Base-by-base conservation (phyloP, 2,797 vertebrate genomes). In the Typhlichthys subterraneus region DNA sequence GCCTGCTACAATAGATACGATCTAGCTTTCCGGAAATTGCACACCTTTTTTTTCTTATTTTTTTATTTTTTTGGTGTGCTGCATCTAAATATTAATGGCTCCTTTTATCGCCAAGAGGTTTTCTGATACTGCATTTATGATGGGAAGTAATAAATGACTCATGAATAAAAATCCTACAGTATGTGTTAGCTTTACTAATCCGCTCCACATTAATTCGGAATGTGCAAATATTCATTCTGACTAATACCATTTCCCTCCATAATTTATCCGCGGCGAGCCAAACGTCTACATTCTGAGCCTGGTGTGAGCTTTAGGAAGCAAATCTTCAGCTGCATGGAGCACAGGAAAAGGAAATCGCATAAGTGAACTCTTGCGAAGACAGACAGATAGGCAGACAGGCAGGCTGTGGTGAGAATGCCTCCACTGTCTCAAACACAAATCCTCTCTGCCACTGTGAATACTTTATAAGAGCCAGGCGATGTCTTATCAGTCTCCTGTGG, bases 171-270 rank as follows among this genome's bases (percentile, higher is more conserved):
- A 17, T 45, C 56, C 38, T 5, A 38, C 48, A 61, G 42, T 68
- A 48, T 64, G 59, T 69, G 75, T 70, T 75, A 60, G 67, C 62
- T 85, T 82, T 70, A 79, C 76, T 81, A 80, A 88, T 66, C 23
- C 33, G 66, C 63, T 81, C 59, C 62, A 38, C 48, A 68, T 10
- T 79, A 45, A 81, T 77, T 76, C 74, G 45, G 23, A 74, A 76
- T 68, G 76, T 83, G 76, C 62, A 82, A 84, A 87, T 75, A 79
- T 70, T 72, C 31, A 71, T 72, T 78, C 72, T 68, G 75, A 83
- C 57, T 64, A 82, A 73, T 69, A 68, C 9, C 15, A 64, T 68
- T 76, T n/a, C 51, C 75, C 67, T 70, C 48, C 29, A 57, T 75
- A 72, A 82, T 82, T 72, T 52, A 85, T 67, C 70, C 15, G 48